Evolutionary conservation across 30 jellyfish, hydroid and myxozoan genomes (phyloP).

Genomic region (Chrysaora quinquecirrha): DNA sequence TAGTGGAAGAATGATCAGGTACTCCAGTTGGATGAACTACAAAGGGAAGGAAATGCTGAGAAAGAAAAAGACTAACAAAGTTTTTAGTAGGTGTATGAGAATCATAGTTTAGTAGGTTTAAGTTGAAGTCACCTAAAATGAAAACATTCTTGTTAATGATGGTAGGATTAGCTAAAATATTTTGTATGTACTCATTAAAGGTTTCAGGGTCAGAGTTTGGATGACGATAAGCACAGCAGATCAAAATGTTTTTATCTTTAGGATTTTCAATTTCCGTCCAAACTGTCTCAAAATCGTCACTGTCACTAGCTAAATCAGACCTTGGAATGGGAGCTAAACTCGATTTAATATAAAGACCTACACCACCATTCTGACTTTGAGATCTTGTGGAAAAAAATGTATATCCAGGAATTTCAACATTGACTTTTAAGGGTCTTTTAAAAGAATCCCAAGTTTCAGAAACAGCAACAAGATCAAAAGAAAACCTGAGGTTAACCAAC

Average conservation of each 20-base stretch:
- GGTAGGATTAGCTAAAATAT: background rate
- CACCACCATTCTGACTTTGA: no score
- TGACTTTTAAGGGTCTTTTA: background rate
- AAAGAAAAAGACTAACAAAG: slow-evolving; percentile 38
- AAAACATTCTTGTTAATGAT: background rate
- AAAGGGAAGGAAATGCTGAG: slow-evolving; percentile 48
- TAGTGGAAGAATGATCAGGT: no score
- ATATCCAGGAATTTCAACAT: slow-evolving; percentile 21
- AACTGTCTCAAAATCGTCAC: no score
- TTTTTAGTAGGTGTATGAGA: slow-evolving; percentile 18
- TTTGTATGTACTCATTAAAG: background rate
- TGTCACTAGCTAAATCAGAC: no score
- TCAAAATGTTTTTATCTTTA: no score
- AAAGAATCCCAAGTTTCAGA: slow-evolving; percentile 22
- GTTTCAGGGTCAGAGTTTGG: no score
- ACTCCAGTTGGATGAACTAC: slow-evolving; percentile 52
- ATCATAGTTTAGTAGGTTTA: no score
- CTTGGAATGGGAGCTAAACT: no score
- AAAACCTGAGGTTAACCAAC: background rate
- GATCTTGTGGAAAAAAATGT: slow-evolving; percentile 2
- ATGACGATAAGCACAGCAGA: no score
- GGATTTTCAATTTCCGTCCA: no score
- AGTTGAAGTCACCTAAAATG: no score
- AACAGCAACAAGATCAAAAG: slow-evolving; percentile 2
- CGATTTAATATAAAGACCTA: no score